Evolutionary conservation across 2,888 invertebrate species (phyloP), one percentile per base, ranked within the genome.

Genomic region (Eugnorisma glareosa): DNA sequence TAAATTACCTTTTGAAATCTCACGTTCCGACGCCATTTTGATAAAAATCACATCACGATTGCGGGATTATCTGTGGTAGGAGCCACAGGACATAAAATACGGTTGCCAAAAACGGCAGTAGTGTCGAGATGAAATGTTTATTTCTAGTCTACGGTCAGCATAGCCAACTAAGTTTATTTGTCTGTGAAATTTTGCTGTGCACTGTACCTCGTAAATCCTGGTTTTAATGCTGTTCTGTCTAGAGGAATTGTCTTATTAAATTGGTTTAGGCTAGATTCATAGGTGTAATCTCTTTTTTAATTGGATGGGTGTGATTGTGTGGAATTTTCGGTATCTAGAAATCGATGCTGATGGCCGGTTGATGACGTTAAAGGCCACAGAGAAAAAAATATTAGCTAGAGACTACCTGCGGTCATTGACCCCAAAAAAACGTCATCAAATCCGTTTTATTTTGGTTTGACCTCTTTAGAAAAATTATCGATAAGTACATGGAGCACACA

Each of bases 111-210:
- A 86, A 82, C 78, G 72, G 66, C 40, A 73, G 69, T 51, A 70
- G 71, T 77, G 73, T 81, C 67, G 67, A 78, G 73, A 82, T 88
- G 72, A 86, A 88, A 88, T 87, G 87, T 89, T 88, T 86, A 88
- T 87, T 72, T 66, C 75, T 63, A 57, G 66, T 78, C 28, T 80
- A 79, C 66, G 79, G 83, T 78, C 86, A 84, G 86, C 72, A 83
- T 51, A 68, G 45, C 68, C 61, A 83, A 74, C 67, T 5, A 28
- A 69, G 67, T 82, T 69, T 86, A 79, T 75, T 69, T 75, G 74
- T 86, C 84, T 86, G 83, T 59, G 70, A 69, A 75, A 77, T 69
- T 63, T 67, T 61, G n/a, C 40, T 74, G 66, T 67, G 35, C 24
- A 59, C 51, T 59, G 78, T 59, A 67, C 57, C 43, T 37, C 40